Evolutionary conservation across 2,797 vertebrate species (phyloP).

Genomic region (Tadarida brasiliensis): DNA sequence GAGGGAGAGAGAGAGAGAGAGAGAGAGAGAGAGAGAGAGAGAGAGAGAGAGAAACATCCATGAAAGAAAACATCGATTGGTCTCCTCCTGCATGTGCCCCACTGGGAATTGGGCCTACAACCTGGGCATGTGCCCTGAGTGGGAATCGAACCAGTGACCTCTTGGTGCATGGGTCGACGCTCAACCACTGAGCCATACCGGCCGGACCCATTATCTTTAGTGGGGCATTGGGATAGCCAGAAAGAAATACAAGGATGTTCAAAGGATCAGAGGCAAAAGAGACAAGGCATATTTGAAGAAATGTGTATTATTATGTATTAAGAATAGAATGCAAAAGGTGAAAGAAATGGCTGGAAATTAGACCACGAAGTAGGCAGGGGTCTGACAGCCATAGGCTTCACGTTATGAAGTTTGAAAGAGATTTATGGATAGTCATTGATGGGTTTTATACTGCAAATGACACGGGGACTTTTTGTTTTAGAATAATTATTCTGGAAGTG

Average conservation of each 20-base stretch:
- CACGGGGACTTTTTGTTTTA: neutral
- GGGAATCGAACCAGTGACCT: too few species aligned
- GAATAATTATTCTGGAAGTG: neutral
- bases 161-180: too few species aligned
- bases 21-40: too few species aligned
- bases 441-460: neutral
- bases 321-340: neutral
- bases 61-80: too few species aligned
- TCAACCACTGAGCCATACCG: too few species aligned
- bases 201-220: neutral
- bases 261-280: neutral
- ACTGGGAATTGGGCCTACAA: too few species aligned
- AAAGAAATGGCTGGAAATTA: neutral
- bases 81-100: too few species aligned
- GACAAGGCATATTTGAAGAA: neutral
- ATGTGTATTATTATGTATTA: neutral
- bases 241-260: neutral
- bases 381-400: neutral
- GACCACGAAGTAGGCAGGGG: too few species aligned
- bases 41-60: too few species aligned
- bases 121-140: too few species aligned
- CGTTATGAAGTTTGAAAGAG: neutral
- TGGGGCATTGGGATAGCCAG: neutral
- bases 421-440: neutral
- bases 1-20: too few species aligned